A percentile compares a stretch with the other conserved stretches of the same genome.
These are phyloP conservation scores for Nasonia oneida DNA, from an alignment of 2,888 invertebrate species.

Conservation along the genomic window DNA sequence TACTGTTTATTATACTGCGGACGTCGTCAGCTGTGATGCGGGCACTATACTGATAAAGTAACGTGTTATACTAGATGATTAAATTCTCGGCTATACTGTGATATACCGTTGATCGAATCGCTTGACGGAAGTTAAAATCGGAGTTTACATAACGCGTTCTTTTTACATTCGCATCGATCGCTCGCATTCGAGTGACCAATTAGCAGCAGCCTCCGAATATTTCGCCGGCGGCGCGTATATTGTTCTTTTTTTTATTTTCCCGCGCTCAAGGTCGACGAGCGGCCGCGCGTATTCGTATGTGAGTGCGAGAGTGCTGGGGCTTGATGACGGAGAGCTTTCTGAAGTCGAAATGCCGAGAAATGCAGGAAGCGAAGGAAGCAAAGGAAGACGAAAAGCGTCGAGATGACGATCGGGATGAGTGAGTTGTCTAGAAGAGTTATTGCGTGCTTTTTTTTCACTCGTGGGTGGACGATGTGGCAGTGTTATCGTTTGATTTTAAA, in stretches of 20 bases:
- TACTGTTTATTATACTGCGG: neutral
- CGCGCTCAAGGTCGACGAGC: slow-evolving; percentile 1
- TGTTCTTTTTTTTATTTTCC: neutral
- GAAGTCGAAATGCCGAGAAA: slow-evolving; percentile 34
- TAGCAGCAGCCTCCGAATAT: no score
- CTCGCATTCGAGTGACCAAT: no score
- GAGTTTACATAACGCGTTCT: no score
- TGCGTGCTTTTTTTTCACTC: neutral
- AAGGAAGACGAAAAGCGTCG: neutral
- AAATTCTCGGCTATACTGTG: no score
- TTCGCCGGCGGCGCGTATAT: no score
- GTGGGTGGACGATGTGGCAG: neutral
- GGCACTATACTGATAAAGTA: neutral
- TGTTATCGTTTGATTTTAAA: neutral
- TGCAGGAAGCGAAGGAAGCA: slow-evolving; percentile 16
- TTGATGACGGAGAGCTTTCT: slow-evolving; percentile 57
- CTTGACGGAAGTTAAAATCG: neutral
- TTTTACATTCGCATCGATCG: no score
- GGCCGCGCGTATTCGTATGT: neutral
- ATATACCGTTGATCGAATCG: neutral
- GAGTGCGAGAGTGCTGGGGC: neutral
- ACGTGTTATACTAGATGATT: neutral
- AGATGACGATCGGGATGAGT: slow-evolving; percentile 28
- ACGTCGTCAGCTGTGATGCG: neutral
- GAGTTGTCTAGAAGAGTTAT: slow-evolving; percentile 6